Conservation (phyloP, 2,113 vertebrate genomes). For the Mormoops blainvillei region DNA sequence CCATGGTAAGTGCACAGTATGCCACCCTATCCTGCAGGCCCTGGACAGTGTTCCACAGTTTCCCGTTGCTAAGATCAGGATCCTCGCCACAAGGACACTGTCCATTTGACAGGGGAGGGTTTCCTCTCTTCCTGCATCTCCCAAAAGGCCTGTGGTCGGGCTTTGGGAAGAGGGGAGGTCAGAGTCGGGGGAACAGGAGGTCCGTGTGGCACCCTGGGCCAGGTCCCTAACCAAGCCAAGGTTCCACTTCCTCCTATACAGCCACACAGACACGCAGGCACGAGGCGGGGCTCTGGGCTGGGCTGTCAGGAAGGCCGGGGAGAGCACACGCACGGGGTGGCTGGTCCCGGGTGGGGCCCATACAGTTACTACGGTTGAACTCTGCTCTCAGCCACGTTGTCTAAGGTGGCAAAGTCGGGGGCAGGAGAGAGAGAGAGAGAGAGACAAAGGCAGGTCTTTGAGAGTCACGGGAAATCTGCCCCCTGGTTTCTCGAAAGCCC, state of each 20-base stretch:
- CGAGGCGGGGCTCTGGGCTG: too few relatives aligned
- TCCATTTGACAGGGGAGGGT: accelerated
- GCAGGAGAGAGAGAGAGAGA: too few relatives aligned
- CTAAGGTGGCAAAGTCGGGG: not conserved
- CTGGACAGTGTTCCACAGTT: not conserved
- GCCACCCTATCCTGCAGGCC: not conserved
- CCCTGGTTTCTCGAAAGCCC: not conserved
- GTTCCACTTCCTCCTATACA: not conserved
- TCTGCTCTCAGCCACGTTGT: not conserved
- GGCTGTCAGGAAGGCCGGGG: not conserved
- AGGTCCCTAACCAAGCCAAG: not conserved
- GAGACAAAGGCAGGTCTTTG: not conserved
- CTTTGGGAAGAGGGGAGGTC: too few relatives aligned
- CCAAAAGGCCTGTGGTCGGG: not conserved
- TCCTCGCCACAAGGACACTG: not conserved
- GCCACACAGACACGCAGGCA: too few relatives aligned
- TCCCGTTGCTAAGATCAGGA: not conserved
- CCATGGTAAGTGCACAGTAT: too few relatives aligned
- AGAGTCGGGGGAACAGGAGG: not conserved
- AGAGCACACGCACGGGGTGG: accelerated
- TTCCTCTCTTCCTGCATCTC: not conserved
- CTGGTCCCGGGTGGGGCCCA: not conserved
- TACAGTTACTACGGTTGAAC: not conserved
- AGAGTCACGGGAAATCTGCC: not conserved
- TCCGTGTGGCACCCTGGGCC: not conserved